These are phyloP conservation scores for Anabas testudineus DNA, from an alignment of 2,797 vertebrate genomes.

Conservation along the genomic window DNA sequence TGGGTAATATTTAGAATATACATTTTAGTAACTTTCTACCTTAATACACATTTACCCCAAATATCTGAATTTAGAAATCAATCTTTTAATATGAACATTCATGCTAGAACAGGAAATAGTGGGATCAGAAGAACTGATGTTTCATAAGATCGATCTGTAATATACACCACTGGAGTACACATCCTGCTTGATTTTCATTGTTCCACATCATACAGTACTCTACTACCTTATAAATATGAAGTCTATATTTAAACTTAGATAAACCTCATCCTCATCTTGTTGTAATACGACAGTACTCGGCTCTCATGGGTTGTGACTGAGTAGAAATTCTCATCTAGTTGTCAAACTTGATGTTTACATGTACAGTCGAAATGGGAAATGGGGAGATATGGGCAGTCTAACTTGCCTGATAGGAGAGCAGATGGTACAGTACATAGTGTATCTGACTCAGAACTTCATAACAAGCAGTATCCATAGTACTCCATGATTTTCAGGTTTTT, in stretches of 20 bases:
- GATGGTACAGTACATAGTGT: neutral
- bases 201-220: conserved; percentile 5
- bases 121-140: too few relatives aligned
- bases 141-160: too few relatives aligned
- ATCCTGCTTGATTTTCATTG: conserved; percentile 8
- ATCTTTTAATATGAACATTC: too few relatives aligned
- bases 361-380: neutral
- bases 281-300: conserved; percentile 29
- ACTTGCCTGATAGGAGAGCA: conserved; percentile 9
- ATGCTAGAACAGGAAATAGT: too few relatives aligned
- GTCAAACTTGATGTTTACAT: conserved; percentile 42
- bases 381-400: conserved; percentile 3
- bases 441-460: neutral
- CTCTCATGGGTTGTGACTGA: conserved; percentile 33
- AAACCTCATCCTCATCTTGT: conserved; percentile 17
- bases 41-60: too few relatives aligned
- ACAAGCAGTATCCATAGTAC: neutral
- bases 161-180: too few relatives aligned
- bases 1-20: too few relatives aligned
- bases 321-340: conserved; percentile 45
- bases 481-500: conserved; percentile 22
- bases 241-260: conserved; percentile 57
- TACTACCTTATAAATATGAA: neutral
- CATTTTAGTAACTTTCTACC: too few relatives aligned
- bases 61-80: too few relatives aligned